phyloP scores from a whole-genome alignment of 2,797 vertebrate genomes.

The Coccyzus lansbergi region DNA sequence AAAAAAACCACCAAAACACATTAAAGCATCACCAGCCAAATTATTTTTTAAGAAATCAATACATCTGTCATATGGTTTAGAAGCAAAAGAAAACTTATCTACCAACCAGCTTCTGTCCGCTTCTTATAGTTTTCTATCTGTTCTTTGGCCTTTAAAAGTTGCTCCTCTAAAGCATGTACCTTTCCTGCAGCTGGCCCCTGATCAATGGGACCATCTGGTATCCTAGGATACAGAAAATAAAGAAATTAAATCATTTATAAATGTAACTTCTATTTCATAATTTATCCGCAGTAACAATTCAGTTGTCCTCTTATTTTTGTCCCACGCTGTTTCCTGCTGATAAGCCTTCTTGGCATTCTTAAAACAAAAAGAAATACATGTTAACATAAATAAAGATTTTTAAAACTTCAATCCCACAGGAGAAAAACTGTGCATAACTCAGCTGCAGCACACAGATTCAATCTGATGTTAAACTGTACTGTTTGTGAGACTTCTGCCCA shows the following conservation, averaged over 20 bases:
- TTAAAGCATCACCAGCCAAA: not conserved
- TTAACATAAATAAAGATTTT: not conserved
- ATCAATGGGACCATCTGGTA: constrained; percentile 94
- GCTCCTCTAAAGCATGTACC: constrained; percentile 93
- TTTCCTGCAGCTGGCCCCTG: constrained; percentile 88
- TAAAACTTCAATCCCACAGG: not conserved
- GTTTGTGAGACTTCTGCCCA: not conserved
- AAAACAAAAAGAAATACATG: not conserved
- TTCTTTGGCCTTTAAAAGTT: constrained; percentile 95
- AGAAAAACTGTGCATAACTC: not conserved
- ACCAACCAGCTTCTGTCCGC: constrained; percentile 89
- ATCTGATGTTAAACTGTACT: not conserved
- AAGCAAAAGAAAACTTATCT: constrained; percentile 22
- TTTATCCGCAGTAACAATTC: not conserved
- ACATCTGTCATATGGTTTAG: not conserved
- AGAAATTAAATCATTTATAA: constrained; percentile 18
- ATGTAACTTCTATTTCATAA: not conserved
- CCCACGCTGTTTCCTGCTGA: not conserved
- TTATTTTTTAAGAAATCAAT: not conserved
- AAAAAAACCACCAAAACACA: not conserved
- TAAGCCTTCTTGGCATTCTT: not conserved
- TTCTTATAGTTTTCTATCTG: constrained; percentile 96
- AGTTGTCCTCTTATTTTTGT: not conserved
- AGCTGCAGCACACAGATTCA: not conserved
- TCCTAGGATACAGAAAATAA: constrained; percentile 79